These are phyloP conservation scores for Tethea ocularis DNA, from an alignment of 2,888 invertebrate species.

Conservation along the genomic window DNA sequence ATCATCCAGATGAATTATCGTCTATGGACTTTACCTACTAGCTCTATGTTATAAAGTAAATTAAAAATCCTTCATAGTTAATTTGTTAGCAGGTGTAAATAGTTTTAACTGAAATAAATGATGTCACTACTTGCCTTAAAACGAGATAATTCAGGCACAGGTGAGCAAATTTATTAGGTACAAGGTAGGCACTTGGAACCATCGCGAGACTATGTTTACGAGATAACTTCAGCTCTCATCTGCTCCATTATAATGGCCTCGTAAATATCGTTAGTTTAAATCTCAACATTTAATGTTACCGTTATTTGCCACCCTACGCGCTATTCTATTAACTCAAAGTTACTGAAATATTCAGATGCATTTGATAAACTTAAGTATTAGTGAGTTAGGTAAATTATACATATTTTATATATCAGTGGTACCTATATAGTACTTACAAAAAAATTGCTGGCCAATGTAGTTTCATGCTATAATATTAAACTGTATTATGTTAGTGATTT, in stretches of 20 bases:
- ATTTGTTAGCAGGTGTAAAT: too few species aligned
- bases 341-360: not conserved
- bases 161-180: constrained; percentile 47
- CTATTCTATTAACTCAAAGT: constrained; percentile 11
- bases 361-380: too few species aligned
- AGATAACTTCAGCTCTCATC: constrained; percentile 45
- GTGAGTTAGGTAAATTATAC: too few species aligned
- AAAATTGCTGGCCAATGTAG: too few species aligned
- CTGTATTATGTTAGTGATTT: too few species aligned
- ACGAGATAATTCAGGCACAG: constrained; percentile 38
- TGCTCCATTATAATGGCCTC: constrained; percentile 45
- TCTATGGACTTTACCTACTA: too few species aligned
- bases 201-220: constrained; percentile 50
- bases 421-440: too few species aligned
- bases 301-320: constrained; percentile 17
- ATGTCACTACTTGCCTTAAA: constrained; percentile 1
- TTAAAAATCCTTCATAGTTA: too few species aligned
- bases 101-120: not conserved
- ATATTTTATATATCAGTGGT: too few species aligned
- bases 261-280: constrained; percentile 53
- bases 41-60: too few species aligned
- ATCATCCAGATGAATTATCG: too few species aligned
- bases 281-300: constrained; percentile 30
- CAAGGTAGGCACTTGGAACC: constrained; percentile 14
- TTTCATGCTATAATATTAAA: too few species aligned